These are phyloP conservation scores for Drosophila gaucha DNA, from an alignment of 2,888 invertebrate species.

Conservation along the genomic window DNA sequence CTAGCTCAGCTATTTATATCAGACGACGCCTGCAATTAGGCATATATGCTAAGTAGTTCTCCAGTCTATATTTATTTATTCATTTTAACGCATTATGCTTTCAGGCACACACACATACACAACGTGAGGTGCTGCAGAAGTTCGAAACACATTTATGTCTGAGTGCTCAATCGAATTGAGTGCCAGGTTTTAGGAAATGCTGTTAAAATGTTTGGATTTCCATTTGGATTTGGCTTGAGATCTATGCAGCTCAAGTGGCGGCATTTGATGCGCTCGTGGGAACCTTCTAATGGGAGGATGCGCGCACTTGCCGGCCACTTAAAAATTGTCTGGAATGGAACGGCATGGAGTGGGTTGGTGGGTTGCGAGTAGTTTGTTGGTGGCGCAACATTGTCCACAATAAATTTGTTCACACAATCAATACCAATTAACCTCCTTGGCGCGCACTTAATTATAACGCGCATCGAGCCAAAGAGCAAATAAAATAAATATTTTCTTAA, in stretches of 20 bases:
- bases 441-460: constrained; percentile 56
- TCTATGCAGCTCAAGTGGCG: constrained; percentile 13
- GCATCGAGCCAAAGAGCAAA: constrained; percentile 41
- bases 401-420: constrained; percentile 71
- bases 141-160: neutral
- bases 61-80: constrained; percentile 8
- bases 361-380: constrained; percentile 4
- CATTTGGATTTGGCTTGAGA: neutral
- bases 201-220: constrained; percentile 21
- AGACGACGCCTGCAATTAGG: constrained; percentile 31
- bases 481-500: constrained; percentile 62
- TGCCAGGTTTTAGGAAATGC: constrained; percentile 24
- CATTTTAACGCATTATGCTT: constrained; percentile 8
- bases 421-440: constrained; percentile 73
- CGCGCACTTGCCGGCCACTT: constrained; percentile 46
- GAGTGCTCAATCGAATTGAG: constrained; percentile 31
- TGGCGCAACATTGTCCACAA: constrained; percentile 27
- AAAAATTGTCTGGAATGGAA: constrained; percentile 4
- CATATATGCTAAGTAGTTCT: constrained; percentile 5
- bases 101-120: neutral
- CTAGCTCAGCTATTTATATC: neutral
- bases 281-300: constrained; percentile 49
- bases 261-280: constrained; percentile 43
- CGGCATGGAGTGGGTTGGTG: neutral
- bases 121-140: neutral